Evolutionary conservation across 2,888 invertebrate species (phyloP).

Genomic region (Belgica antarctica): DNA sequence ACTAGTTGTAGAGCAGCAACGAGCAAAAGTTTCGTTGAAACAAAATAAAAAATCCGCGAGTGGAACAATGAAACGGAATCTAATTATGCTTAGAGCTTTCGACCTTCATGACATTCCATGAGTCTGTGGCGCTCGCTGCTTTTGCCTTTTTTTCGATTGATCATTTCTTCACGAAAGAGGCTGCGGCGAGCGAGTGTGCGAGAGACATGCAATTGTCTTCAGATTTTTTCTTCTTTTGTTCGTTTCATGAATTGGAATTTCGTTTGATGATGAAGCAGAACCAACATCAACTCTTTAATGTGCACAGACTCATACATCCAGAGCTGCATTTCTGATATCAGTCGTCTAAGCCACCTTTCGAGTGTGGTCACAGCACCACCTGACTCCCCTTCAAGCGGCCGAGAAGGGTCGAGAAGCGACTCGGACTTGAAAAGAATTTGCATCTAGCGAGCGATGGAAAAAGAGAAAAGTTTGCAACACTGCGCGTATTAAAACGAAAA

Average conservation of each 20-base stretch:
- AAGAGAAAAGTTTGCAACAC: constrained; percentile 40
- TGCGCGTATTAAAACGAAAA: constrained; percentile 40
- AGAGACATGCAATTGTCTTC: constrained; percentile 15
- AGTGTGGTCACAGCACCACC: background rate
- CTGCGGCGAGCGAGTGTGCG: background rate
- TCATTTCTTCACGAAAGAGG: background rate
- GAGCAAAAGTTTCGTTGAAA: no score
- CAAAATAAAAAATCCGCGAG: background rate
- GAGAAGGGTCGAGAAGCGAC: background rate
- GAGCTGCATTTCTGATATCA: background rate
- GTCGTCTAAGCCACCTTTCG: background rate
- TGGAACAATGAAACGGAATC: constrained; percentile 10
- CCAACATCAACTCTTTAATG: background rate
- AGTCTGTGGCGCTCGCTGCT: background rate
- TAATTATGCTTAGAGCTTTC: constrained; percentile 19
- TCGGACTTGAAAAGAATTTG: background rate
- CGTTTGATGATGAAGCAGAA: background rate
- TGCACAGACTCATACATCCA: background rate
- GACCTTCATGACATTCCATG: constrained; percentile 23
- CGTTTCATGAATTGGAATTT: constrained; percentile 10
- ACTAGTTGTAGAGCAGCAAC: background rate
- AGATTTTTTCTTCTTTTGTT: background rate
- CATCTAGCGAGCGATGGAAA: constrained; percentile 5
- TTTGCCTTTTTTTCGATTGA: background rate
- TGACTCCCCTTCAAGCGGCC: background rate